Evolutionary conservation across 2,113 vertebrate genomes (phyloP).

Genomic region (Donacobius atricapilla): DNA sequence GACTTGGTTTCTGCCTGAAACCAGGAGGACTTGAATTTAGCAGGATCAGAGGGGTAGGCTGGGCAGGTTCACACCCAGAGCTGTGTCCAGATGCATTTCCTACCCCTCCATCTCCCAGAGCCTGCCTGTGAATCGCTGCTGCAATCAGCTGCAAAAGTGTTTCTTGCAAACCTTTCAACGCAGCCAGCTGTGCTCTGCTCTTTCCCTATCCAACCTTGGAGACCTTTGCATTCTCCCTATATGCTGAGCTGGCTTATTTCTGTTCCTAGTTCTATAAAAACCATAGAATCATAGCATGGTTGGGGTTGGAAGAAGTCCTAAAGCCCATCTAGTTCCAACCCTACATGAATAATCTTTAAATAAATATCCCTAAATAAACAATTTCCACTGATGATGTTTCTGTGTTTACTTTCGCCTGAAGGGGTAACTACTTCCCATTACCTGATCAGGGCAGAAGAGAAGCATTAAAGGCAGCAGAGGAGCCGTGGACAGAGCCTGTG

Average conservation of each 20-base stretch:
- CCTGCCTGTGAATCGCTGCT: accelerated
- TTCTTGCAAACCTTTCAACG: not conserved
- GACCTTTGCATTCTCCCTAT: not conserved
- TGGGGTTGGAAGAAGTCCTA: not conserved
- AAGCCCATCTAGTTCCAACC: not conserved
- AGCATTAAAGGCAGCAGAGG: not conserved
- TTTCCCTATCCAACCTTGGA: not conserved
- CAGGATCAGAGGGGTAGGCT: not conserved
- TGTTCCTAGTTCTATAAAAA: not conserved
- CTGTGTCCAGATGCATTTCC: not conserved
- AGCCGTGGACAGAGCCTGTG: not conserved
- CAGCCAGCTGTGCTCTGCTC: not conserved
- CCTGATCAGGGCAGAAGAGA: not conserved
- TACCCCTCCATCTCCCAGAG: not conserved
- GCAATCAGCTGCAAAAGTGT: not conserved
- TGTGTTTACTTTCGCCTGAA: not conserved
- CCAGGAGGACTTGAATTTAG: not conserved
- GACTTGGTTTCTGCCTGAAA: not conserved
- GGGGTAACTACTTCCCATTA: not conserved
- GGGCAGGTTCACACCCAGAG: not conserved
- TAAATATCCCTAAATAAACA: no score
- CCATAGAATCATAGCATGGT: not conserved
- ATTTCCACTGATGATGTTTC: not conserved
- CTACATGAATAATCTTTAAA: not conserved
- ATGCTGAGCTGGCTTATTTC: not conserved